These are phyloP conservation scores for Sitobion miscanthi DNA, from an alignment of 1,140 invertebrate genomes.

Conservation along the genomic window DNA sequence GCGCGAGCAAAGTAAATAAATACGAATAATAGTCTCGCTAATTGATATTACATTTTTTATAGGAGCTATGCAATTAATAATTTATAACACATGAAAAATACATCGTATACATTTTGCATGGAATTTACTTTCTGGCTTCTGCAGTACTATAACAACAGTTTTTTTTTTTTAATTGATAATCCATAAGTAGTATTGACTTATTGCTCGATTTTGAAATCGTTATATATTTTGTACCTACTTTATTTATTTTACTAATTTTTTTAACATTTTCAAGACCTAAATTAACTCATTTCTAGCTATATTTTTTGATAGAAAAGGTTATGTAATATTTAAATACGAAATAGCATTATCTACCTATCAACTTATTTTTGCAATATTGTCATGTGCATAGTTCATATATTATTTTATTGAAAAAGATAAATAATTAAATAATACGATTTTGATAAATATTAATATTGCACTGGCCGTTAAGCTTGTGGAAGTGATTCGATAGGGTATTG, in stretches of 20 bases:
- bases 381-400: not conserved
- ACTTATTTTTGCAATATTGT: not conserved
- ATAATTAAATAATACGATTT: not conserved
- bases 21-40: not conserved
- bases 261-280: too few relatives aligned
- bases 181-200: not conserved
- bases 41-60: not conserved
- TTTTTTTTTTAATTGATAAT: not conserved
- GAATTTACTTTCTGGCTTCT: not conserved
- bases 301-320: not conserved
- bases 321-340: not conserved
- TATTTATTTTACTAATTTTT: not conserved
- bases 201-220: too few relatives aligned
- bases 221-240: too few relatives aligned
- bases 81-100: not conserved
- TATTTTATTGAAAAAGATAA: not conserved
- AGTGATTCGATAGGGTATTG: not conserved
- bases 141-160: not conserved
- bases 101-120: not conserved
- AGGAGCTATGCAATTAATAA: not conserved
- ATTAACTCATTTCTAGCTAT: not conserved
- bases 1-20: not conserved
- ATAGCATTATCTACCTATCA: not conserved
- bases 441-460: not conserved
- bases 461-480: not conserved